Conservation (phyloP, 2,888 invertebrate genomes). For the Drosophila mayaguana region DNA sequence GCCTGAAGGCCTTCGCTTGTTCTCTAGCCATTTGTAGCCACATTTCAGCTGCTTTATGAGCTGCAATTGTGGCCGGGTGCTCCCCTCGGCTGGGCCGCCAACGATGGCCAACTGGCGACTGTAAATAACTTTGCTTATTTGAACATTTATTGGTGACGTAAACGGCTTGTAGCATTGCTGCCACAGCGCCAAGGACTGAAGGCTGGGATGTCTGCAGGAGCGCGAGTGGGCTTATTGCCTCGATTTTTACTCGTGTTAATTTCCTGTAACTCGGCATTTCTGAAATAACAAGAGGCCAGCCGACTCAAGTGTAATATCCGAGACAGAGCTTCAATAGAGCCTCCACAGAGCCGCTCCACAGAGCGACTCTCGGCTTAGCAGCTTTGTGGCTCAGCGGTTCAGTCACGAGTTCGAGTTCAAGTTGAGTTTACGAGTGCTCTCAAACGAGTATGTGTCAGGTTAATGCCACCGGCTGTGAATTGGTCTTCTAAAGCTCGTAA, state of each 20-base stretch:
- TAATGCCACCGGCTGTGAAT: slow-evolving; percentile 62
- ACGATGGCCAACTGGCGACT: slow-evolving; percentile 46
- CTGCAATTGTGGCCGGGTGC: slow-evolving; percentile 64
- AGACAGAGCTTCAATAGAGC: slow-evolving; percentile 2
- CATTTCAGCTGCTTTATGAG: slow-evolving; percentile 71
- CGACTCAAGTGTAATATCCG: slow-evolving; percentile 21
- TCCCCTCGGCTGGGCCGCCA: slow-evolving; percentile 8
- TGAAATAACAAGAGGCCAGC: slow-evolving; percentile 39
- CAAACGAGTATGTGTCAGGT: slow-evolving; percentile 43
- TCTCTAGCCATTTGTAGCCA: slow-evolving; percentile 20
- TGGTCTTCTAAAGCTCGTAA: slow-evolving; percentile 69
- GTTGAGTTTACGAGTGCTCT: slow-evolving; percentile 52
- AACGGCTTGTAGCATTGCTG: slow-evolving; percentile 65
- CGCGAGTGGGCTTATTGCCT: slow-evolving; percentile 43
- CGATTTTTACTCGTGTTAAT: slow-evolving; percentile 74
- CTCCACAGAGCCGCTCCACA: background rate
- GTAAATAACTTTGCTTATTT: slow-evolving; percentile 77
- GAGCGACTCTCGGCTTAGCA: background rate
- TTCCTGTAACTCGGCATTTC: slow-evolving; percentile 62
- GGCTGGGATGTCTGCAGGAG: slow-evolving; percentile 14
- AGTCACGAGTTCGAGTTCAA: slow-evolving; percentile 53
- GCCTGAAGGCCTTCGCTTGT: background rate
- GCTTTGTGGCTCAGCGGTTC: background rate
- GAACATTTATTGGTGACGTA: slow-evolving; percentile 79
- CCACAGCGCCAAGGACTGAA: slow-evolving; percentile 4